phyloP scores from a whole-genome alignment of 1,140 invertebrate species.

The Achroia grisella region DNA sequence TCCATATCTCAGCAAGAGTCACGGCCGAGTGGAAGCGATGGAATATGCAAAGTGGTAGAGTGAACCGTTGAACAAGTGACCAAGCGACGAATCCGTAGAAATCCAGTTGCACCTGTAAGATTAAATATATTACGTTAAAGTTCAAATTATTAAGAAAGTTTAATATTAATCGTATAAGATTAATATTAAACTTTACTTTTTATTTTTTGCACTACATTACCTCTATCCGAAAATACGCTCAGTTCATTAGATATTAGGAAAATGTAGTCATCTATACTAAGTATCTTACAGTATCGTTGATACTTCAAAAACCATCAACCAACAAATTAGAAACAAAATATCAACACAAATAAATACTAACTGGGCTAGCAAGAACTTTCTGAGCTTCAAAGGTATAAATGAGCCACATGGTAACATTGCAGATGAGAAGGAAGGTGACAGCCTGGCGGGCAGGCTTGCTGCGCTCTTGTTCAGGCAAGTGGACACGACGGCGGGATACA shows the following conservation, averaged over 20 bases:
- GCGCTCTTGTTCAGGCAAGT: slow-evolving; percentile 91
- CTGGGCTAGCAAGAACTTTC: slow-evolving; percentile 92
- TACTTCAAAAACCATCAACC: no score
- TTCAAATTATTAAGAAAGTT: no score
- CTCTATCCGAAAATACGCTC: no score
- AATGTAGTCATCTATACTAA: no score
- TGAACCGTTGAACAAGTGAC: slow-evolving; percentile 94
- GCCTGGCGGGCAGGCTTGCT: slow-evolving; percentile 96
- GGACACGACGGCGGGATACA: slow-evolving; percentile 91
- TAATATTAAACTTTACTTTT: no score
- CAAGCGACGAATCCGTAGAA: slow-evolving; percentile 96
- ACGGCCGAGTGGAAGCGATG: slow-evolving; percentile 97
- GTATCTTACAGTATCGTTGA: no score
- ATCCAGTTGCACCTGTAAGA: slow-evolving; percentile 82
- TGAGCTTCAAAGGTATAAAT: slow-evolving; percentile 97
- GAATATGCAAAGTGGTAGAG: slow-evolving; percentile 96
- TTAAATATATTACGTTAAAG: neutral
- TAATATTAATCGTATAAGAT: no score
- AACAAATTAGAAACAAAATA: no score
- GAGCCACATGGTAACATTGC: slow-evolving; percentile 96
- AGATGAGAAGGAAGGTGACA: slow-evolving; percentile 95
- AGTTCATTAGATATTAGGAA: no score
- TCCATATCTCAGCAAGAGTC: slow-evolving; percentile 98
- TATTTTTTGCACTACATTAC: no score
- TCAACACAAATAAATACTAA: slow-evolving; percentile 49